Percentiles rank a stretch among this genome's conserved stretches.
Conservation (phyloP, 2,888 invertebrate genomes). For the Mythimna ferrago region DNA sequence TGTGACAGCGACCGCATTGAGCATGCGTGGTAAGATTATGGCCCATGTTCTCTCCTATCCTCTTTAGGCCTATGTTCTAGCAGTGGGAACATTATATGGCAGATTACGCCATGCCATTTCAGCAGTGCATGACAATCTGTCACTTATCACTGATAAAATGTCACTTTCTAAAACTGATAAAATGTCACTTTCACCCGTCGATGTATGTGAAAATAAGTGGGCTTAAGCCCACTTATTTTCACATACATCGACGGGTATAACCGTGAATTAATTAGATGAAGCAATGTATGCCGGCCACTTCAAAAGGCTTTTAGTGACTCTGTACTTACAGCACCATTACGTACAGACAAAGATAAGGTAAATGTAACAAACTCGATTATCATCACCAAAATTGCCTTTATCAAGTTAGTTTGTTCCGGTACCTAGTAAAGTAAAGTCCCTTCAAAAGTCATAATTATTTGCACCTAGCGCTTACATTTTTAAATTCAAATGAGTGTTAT, state of each 20-base stretch:
- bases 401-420: conserved; percentile 13
- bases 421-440: background rate
- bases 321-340: background rate
- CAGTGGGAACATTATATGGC: too few relatives aligned
- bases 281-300: background rate
- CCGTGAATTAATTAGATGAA: background rate
- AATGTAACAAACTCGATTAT: conserved; percentile 6
- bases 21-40: too few relatives aligned
- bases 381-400: conserved; percentile 1
- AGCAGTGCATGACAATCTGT: background rate
- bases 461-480: background rate
- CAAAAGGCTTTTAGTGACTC: conserved; percentile 21
- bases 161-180: background rate
- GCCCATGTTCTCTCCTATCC: too few relatives aligned
- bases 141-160: background rate
- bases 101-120: background rate
- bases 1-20: too few relatives aligned
- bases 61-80: too few relatives aligned
- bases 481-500: background rate
- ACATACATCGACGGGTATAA: too few relatives aligned
- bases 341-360: conserved; percentile 19
- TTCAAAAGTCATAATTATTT: background rate
- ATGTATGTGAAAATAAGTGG: too few relatives aligned
- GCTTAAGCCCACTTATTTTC: background rate
- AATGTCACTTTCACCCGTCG: too few relatives aligned